Percentiles rank a stretch among this genome's conserved stretches.
These are phyloP conservation scores for Atherinosoma microstoma DNA, from an alignment of 2,797 vertebrate genomes.

Conservation along the genomic window DNA sequence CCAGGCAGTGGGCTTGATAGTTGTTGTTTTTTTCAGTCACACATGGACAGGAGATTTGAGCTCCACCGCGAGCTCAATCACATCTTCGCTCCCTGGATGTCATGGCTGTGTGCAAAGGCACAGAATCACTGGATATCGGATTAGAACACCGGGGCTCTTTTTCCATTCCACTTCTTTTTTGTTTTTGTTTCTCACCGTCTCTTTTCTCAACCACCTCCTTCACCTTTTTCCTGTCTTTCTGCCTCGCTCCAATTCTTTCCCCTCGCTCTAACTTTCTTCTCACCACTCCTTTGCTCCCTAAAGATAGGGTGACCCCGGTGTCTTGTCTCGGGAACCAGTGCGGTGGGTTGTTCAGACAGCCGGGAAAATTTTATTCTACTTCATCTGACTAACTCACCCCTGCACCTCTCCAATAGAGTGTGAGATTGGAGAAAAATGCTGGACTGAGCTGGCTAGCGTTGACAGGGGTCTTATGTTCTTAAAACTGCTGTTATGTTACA, in stretches of 20 bases:
- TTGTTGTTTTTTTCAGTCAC: slow-evolving; percentile 64
- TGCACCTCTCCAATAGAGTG: slow-evolving; percentile 76
- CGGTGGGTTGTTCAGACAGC: slow-evolving; percentile 66
- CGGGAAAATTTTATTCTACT: slow-evolving; percentile 65
- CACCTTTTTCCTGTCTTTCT: slow-evolving; percentile 29
- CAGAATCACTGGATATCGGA: slow-evolving; percentile 66
- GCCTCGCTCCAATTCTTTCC: slow-evolving; percentile 46
- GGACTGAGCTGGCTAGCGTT: slow-evolving; percentile 37
- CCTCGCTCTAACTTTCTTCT: slow-evolving; percentile 15
- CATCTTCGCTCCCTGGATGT: slow-evolving; percentile 63
- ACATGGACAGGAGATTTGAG: slow-evolving; percentile 62
- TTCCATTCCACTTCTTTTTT: slow-evolving; percentile 34
- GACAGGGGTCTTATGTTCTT: slow-evolving; percentile 28
- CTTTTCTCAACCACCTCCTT: slow-evolving; percentile 32
- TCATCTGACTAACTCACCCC: slow-evolving; percentile 64
- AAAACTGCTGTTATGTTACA: slow-evolving; percentile 21
- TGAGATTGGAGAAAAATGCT: slow-evolving; percentile 69
- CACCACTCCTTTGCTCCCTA: neutral
- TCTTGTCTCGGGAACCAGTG: slow-evolving; percentile 51
- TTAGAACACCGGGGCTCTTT: slow-evolving; percentile 43
- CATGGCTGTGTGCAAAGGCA: slow-evolving; percentile 58
- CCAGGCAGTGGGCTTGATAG: slow-evolving; percentile 26
- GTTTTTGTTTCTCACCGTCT: slow-evolving; percentile 21
- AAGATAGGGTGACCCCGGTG: slow-evolving; percentile 53
- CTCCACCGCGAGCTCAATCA: slow-evolving; percentile 69